Percentiles rank a stretch among this genome's conserved stretches.
These are phyloP conservation scores for Melipona quadrifasciata DNA, from an alignment of 1,140 invertebrate species.

Conservation along the genomic window DNA sequence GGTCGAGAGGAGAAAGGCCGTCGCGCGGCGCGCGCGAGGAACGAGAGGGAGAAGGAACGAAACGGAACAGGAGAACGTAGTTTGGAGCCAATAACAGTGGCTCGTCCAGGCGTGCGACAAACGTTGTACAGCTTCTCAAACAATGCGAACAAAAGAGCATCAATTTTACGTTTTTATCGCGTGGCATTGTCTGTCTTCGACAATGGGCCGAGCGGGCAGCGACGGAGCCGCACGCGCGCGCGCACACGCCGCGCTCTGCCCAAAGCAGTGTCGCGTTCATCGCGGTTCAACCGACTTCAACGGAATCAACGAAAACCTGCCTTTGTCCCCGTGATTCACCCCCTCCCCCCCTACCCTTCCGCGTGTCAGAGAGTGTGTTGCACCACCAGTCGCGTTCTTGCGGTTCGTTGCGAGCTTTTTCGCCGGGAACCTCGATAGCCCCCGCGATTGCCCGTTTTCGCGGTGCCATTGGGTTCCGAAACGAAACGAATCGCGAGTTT, in stretches of 20 bases:
- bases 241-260: neutral
- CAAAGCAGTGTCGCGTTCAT: constrained; percentile 46
- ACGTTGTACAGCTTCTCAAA: constrained; percentile 78
- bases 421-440: neutral
- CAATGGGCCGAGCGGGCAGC: constrained; percentile 71
- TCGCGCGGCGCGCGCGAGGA: neutral
- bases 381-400: constrained; percentile 14
- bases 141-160: constrained; percentile 81
- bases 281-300: constrained; percentile 48
- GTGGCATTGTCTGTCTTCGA: constrained; percentile 78
- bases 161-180: constrained; percentile 82
- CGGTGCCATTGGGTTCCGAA: neutral
- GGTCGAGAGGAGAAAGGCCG: constrained; percentile 26
- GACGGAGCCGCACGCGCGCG: constrained; percentile 33
- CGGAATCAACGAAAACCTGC: constrained; percentile 39
- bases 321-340: constrained; percentile 40
- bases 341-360: too few relatives aligned
- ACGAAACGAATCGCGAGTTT: too few relatives aligned
- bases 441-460: constrained; percentile 16
- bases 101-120: constrained; percentile 77
- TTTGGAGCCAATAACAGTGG: constrained; percentile 76
- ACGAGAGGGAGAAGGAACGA: constrained; percentile 11
- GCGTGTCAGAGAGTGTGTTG: too few relatives aligned
- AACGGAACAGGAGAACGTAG: constrained; percentile 60
- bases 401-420: constrained; percentile 22